Evolutionary conservation across 2,113 vertebrate species (phyloP).

Genomic region (Rhadina sibilatrix): DNA sequence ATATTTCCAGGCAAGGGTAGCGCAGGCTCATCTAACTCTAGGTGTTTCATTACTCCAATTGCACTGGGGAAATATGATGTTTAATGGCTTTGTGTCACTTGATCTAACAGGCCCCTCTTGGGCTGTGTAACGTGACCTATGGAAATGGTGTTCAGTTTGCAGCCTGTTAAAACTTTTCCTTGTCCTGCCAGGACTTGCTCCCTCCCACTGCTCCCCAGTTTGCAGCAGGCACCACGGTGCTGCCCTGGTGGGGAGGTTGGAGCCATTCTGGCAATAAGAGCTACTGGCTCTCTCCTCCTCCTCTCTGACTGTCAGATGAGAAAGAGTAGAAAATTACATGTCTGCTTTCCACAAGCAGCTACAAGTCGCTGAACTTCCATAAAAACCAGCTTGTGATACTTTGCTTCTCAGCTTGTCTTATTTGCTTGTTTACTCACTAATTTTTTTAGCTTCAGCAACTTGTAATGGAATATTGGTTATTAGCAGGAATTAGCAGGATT

Average conservation of each 20-base stretch:
- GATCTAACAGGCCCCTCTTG: not conserved
- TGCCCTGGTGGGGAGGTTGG: not conserved
- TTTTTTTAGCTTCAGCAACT: not conserved
- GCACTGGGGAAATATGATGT: constrained; percentile 16
- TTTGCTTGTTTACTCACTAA: not conserved
- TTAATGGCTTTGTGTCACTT: constrained; percentile 30
- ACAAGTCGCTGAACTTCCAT: not conserved
- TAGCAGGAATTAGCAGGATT: constrained; percentile 30
- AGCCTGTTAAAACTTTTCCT: not conserved
- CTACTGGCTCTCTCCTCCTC: not conserved
- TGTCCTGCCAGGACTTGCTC: not conserved
- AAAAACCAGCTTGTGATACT: not conserved
- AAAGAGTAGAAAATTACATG: not conserved
- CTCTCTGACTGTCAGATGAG: not conserved
- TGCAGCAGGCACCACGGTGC: not conserved
- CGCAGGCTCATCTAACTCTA: not conserved
- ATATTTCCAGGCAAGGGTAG: not conserved
- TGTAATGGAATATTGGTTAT: not conserved
- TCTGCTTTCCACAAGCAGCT: not conserved
- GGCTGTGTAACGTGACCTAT: not conserved
- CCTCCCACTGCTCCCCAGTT: not conserved
- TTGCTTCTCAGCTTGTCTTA: not conserved
- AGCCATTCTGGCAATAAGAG: not conserved
- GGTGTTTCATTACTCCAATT: constrained; percentile 46
- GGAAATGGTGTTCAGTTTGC: not conserved